Base-by-base conservation (phyloP, 2,888 invertebrate genomes). In the Deilephila porcellus region DNA sequence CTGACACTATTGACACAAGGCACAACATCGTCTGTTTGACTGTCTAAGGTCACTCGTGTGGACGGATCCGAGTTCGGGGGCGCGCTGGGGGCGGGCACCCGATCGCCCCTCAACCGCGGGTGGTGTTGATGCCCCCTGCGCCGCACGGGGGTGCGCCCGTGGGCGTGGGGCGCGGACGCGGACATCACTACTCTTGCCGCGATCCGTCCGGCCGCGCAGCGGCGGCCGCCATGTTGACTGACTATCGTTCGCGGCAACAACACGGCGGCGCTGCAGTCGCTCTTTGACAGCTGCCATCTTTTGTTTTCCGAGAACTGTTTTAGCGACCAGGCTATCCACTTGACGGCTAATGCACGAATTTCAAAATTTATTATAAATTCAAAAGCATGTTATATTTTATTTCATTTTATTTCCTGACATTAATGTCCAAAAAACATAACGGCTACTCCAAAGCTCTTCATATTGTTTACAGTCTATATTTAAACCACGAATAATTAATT, bases 51-150 rank as follows among this genome's bases (percentile, higher is more conserved):
- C 91, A 93, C 92, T 91, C 86, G 90, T 90, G 90, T 91, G 91
- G 93, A 92, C 90, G 93, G 92, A 90, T 89, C 87, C 73, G 86
- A 84, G 85, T 87, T 86, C 71, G 78, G 77, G 77, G 82, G 78
- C 77, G 86, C 80, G 77, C 91, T 89, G 84, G 95, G 94, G 84
- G 95, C 95, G 86, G 96, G 95, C 74, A 90, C 90, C 76, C 96
- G 95, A 82, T 95, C 93, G 81, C 96, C 96, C 86, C 96, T 91
- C 87, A 96, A 95, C 78, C 97, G 96, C 88, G 97, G 97, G 94
- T 97, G 97, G 93, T 97, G 97, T 91, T 97, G 97, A 91, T 96
- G 97, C 81, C 97, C 97, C 91, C 97, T 95, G 89, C 96, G 96
- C 91, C 95, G 95, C 86, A 91, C 95, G 91, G 94, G 95, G 94